Evolutionary conservation across 2,113 vertebrate species (phyloP).

Genomic region (Calidris pugnax): DNA sequence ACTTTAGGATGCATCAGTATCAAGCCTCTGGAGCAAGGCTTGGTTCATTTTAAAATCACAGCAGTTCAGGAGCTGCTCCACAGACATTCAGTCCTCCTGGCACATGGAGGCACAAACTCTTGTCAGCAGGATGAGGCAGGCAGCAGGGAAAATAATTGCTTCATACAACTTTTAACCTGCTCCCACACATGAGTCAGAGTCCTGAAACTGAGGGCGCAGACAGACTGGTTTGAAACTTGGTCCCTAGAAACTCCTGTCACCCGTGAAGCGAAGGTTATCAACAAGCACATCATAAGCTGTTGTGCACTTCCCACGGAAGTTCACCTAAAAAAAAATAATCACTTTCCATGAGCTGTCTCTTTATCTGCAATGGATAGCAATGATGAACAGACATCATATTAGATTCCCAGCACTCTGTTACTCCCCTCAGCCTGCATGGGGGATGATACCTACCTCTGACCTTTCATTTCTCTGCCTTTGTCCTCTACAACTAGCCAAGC

Average conservation of each 20-base stretch:
- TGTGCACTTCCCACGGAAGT: not conserved
- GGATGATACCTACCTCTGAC: not conserved
- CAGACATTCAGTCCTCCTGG: not conserved
- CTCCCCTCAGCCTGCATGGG: not conserved
- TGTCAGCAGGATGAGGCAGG: not conserved
- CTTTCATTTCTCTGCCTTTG: not conserved
- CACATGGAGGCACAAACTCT: fast-evolving
- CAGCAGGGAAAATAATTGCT: not conserved
- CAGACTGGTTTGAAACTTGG: not conserved
- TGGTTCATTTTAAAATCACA: not conserved
- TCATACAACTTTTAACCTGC: not conserved
- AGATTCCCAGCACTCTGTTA: not conserved
- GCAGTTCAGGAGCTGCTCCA: not conserved
- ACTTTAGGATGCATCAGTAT: not conserved
- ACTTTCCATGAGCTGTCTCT: not conserved
- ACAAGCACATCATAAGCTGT: not conserved
- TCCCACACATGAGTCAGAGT: not conserved
- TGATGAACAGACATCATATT: not conserved
- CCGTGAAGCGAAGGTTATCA: not conserved
- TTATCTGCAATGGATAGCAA: not conserved
- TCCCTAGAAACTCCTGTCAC: not conserved
- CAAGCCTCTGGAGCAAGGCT: not conserved
- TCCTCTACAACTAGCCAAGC: not conserved
- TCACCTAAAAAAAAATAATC: not conserved
- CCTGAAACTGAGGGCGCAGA: not conserved